Evolutionary conservation across 2,797 vertebrate species (phyloP).

Genomic region (Dromococcyx pavoninus): DNA sequence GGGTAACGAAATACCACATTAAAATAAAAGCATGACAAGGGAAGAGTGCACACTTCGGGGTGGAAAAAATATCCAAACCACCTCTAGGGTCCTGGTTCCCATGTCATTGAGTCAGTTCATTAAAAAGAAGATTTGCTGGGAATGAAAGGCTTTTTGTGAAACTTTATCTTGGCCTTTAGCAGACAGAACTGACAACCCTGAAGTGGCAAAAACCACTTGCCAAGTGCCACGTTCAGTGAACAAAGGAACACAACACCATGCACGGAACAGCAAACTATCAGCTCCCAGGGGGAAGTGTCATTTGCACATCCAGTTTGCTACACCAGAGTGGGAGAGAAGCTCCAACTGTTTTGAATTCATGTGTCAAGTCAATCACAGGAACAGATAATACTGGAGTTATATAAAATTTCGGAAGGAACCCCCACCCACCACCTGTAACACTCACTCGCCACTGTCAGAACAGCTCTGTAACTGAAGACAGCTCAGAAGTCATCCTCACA

Average conservation of each 20-base stretch:
- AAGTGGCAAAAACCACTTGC: constrained; percentile 67
- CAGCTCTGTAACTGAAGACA: constrained; percentile 65
- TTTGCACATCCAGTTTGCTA: constrained; percentile 55
- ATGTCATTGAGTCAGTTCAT: background rate
- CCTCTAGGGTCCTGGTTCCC: constrained; percentile 49
- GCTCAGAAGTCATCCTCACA: constrained; percentile 46
- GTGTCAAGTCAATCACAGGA: constrained; percentile 53
- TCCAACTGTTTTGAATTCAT: constrained; percentile 62
- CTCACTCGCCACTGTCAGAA: constrained; percentile 67
- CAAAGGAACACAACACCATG: constrained; percentile 52
- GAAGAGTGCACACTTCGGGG: background rate
- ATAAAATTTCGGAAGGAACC: constrained; percentile 71
- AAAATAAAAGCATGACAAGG: constrained; percentile 60
- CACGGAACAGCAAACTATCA: constrained; percentile 34
- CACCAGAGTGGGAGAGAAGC: constrained; percentile 34
- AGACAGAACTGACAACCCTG: constrained; percentile 59
- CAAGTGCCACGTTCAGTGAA: constrained; percentile 44
- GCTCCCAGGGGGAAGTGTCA: constrained; percentile 34
- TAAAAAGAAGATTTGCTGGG: constrained; percentile 41
- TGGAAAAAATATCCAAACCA: constrained; percentile 17
- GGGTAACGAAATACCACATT: constrained; percentile 65
- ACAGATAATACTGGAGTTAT: background rate
- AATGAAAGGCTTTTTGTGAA: constrained; percentile 38
- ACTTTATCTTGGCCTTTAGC: constrained; percentile 72
- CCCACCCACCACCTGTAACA: constrained; percentile 67